Evolutionary conservation across 37 sponge, comb jelly and placozoan genomes (phyloP).

Genomic region (Ianthella basta): DNA sequence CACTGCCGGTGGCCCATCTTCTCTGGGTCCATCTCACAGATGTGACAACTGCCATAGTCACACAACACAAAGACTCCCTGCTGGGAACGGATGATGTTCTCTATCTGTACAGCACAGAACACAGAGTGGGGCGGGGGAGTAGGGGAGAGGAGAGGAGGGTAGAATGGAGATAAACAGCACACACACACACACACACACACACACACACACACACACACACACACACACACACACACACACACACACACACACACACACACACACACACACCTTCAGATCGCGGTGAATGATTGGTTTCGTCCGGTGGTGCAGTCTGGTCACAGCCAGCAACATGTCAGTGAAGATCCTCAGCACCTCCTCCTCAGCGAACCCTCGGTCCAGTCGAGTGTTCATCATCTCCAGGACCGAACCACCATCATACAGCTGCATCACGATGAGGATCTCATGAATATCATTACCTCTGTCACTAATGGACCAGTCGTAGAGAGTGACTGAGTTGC

Average conservation of each 20-base stretch:
- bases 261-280: slow-evolving; percentile 81
- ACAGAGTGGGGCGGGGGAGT: background rate
- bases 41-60: slow-evolving; percentile 93
- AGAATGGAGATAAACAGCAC: slow-evolving; percentile 1
- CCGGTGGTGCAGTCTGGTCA: slow-evolving; percentile 76
- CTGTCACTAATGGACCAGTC: slow-evolving; percentile 46
- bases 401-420: slow-evolving; percentile 57
- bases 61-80: slow-evolving; percentile 80
- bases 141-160: no score
- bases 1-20: slow-evolving; percentile 53
- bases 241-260: slow-evolving; percentile 31
- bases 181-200: background rate
- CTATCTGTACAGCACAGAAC: no score
- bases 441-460: slow-evolving; percentile 73
- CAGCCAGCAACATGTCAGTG: slow-evolving; percentile 64
- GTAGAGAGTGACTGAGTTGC: slow-evolving; percentile 65
- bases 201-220: slow-evolving; percentile 22
- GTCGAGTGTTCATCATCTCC: slow-evolving; percentile 56
- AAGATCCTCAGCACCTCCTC: slow-evolving; percentile 68
- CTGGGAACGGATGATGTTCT: slow-evolving; percentile 83
- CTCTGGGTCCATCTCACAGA: slow-evolving; percentile 65
- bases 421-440: slow-evolving; percentile 77
- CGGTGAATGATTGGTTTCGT: slow-evolving; percentile 84
- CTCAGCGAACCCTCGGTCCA: slow-evolving; percentile 54
- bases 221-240: slow-evolving; percentile 5